phyloP scores from a whole-genome alignment of 2,113 vertebrate species.

The Zosterops lateralis region DNA sequence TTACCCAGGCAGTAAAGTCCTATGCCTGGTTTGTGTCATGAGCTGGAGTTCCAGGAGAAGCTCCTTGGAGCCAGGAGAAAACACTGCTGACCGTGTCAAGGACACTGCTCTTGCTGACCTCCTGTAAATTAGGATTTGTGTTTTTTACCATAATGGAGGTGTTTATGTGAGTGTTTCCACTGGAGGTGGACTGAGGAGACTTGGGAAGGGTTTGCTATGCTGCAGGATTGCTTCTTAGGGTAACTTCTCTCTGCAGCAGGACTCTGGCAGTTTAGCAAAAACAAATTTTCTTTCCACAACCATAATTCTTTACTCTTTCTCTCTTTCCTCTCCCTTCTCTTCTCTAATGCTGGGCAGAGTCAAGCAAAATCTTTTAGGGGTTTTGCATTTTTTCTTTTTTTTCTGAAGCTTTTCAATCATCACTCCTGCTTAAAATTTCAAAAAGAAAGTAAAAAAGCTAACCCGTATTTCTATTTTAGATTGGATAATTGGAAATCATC shows the following conservation, averaged over 20 bases:
- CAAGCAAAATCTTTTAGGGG: background rate
- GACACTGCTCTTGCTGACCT: background rate
- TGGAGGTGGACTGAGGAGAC: background rate
- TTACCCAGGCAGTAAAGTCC: background rate
- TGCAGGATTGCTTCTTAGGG: background rate
- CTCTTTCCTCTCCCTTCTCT: background rate
- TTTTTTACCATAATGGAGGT: rapidly evolving
- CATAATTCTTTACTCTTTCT: background rate
- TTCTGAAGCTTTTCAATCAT: background rate
- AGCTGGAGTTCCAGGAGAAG: background rate
- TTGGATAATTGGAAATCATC: background rate
- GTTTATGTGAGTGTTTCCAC: rapidly evolving
- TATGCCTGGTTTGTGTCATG: rapidly evolving
- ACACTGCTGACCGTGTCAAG: background rate
- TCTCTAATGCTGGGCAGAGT: background rate
- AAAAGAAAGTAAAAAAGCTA: background rate
- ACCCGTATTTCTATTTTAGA: background rate
- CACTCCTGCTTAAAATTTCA: background rate
- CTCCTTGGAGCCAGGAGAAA: background rate
- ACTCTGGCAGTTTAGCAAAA: background rate
- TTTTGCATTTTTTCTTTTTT: background rate
- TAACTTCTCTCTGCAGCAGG: background rate
- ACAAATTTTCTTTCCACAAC: background rate
- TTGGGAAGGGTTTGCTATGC: background rate
- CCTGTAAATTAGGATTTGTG: background rate